These are phyloP conservation scores for Oreochromis niloticus DNA, from an alignment of 2,113 vertebrate genomes.

Conservation along the genomic window DNA sequence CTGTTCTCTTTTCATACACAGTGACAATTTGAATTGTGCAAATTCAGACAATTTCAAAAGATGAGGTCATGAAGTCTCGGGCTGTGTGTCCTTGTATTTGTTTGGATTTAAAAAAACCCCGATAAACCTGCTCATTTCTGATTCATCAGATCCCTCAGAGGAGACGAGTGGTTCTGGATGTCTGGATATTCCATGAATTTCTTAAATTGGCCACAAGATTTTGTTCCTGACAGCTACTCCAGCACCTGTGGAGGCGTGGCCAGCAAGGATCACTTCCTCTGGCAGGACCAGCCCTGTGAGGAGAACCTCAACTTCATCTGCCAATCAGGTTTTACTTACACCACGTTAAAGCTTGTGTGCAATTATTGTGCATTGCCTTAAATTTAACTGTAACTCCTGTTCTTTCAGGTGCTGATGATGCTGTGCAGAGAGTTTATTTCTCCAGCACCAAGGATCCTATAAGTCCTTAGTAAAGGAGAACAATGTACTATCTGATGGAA, in stretches of 20 bases:
- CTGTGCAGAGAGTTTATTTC: too few relatives aligned
- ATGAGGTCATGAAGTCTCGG: neutral
- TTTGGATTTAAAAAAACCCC: neutral
- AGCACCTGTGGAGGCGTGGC: neutral
- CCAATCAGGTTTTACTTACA: neutral
- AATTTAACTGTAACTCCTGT: too few relatives aligned
- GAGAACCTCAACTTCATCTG: neutral
- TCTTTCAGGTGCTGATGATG: neutral
- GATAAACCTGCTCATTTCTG: neutral
- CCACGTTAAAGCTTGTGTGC: too few relatives aligned
- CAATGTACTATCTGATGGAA: neutral
- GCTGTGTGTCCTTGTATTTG: neutral
- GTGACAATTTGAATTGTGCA: neutral
- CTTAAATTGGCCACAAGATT: neutral
- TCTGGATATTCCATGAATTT: neutral
- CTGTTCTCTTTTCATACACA: neutral
- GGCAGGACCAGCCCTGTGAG: neutral
- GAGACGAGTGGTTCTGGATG: neutral
- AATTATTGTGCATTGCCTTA: neutral
- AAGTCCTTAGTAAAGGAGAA: neutral
- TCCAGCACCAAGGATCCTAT: accelerated
- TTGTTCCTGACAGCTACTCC: neutral
- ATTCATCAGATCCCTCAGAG: neutral
- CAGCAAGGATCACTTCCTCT: accelerated
- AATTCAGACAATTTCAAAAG: neutral